These are phyloP conservation scores for Delia radicum DNA, from an alignment of 1,140 invertebrate genomes.

Conservation along the genomic window DNA sequence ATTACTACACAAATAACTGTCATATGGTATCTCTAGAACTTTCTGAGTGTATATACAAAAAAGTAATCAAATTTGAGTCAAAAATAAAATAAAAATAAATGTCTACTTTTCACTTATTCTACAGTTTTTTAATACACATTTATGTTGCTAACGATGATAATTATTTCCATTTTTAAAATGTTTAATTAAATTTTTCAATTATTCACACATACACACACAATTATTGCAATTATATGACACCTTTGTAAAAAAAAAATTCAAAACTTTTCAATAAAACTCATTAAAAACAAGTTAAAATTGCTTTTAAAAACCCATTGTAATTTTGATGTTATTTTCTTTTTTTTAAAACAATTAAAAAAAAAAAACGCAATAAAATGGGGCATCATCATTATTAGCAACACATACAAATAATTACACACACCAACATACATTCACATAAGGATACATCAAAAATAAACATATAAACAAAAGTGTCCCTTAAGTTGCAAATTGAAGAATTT, in stretches of 20 bases:
- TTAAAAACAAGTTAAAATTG: slow-evolving; percentile 18
- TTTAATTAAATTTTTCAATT: no score
- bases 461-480: no score
- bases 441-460: neutral
- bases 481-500: no score
- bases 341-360: neutral
- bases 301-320: neutral
- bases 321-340: neutral
- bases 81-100: no score
- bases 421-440: neutral
- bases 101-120: neutral
- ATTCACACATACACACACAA: neutral
- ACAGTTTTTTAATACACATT: no score
- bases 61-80: no score
- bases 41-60: no score
- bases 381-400: slow-evolving; percentile 4
- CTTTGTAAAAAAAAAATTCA: neutral
- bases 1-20: no score
- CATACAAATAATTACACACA: neutral
- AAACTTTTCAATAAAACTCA: slow-evolving; percentile 7
- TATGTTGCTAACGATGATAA: no score
- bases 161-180: no score
- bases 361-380: neutral
- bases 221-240: neutral
- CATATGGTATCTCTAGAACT: no score